Conservation (phyloP, 2,888 invertebrate genomes). For the Ophion costatus region DNA sequence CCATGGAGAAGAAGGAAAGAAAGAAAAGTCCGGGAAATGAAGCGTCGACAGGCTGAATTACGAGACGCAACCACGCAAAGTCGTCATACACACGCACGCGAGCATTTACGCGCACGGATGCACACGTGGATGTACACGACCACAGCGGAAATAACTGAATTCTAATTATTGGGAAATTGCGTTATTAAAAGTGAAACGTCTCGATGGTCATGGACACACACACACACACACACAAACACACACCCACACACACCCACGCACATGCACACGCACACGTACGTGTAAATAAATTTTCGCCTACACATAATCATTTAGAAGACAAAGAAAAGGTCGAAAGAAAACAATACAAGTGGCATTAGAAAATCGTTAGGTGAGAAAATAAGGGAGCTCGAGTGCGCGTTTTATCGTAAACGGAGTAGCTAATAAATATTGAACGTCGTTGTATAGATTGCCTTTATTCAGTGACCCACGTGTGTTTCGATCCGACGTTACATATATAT, state of each 20-base stretch:
- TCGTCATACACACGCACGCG: slow-evolving; percentile 23
- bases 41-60: slow-evolving; percentile 10
- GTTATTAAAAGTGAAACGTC: not conserved
- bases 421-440: slow-evolving; percentile 42
- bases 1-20: slow-evolving; percentile 22
- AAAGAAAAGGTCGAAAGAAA: not conserved
- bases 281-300: slow-evolving; percentile 33
- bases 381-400: slow-evolving; percentile 26
- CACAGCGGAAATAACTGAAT: slow-evolving; percentile 11
- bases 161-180: not conserved
- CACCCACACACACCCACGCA: not conserved
- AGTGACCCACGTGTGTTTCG: not conserved
- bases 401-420: slow-evolving; percentile 16
- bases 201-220: slow-evolving; percentile 3
- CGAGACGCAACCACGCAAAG: slow-evolving; percentile 27
- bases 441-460: slow-evolving; percentile 37
- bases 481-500: not conserved
- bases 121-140: not conserved
- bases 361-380: slow-evolving; percentile 48
- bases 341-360: slow-evolving; percentile 45
- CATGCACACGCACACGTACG: not conserved
- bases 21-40: not conserved
- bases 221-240: not conserved
- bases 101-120: not conserved
- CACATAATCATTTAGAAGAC: slow-evolving; percentile 12